Evolutionary conservation across 2,888 invertebrate species (phyloP).

Genomic region (Augochlorella aurata): DNA sequence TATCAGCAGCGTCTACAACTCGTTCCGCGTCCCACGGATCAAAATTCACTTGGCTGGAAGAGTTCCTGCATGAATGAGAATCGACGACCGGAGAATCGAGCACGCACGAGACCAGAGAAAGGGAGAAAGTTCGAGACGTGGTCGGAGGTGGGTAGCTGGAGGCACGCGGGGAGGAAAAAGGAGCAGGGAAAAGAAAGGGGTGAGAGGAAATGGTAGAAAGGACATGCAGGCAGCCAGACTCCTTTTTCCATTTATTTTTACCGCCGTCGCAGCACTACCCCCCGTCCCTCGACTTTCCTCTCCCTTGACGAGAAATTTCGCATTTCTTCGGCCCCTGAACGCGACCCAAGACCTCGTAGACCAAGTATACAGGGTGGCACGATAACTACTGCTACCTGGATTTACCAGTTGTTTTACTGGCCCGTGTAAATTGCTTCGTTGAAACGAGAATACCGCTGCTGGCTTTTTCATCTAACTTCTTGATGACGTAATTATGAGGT

Average conservation of each 20-base stretch:
- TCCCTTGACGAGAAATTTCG: slow-evolving; percentile 72
- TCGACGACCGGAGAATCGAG: slow-evolving; percentile 63
- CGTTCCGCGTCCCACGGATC: slow-evolving; percentile 63
- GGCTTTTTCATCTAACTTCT: slow-evolving; percentile 4
- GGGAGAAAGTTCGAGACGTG: slow-evolving; percentile 24
- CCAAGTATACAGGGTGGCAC: slow-evolving; percentile 35
- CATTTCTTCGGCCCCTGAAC: slow-evolving; percentile 72
- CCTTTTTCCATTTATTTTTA: slow-evolving; percentile 75
- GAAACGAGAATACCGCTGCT: slow-evolving; percentile 29
- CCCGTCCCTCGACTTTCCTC: slow-evolving; percentile 3
- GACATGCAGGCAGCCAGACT: slow-evolving; percentile 43
- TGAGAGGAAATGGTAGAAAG: slow-evolving; percentile 29
- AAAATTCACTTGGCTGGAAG: slow-evolving; percentile 73
- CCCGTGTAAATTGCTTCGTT: slow-evolving; percentile 21
- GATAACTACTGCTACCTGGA: slow-evolving; percentile 35
- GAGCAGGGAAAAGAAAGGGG: slow-evolving; percentile 15
- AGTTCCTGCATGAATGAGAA: slow-evolving; percentile 73
- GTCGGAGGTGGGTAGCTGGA: slow-evolving; percentile 16
- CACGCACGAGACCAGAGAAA: slow-evolving; percentile 20
- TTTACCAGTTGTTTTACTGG: slow-evolving; percentile 20
- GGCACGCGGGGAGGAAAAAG: slow-evolving; percentile 23
- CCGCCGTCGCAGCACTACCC: slow-evolving; percentile 40
- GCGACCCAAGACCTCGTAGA: slow-evolving; percentile 43
- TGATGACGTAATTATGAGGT: slow-evolving; percentile 20
- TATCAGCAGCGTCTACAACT: slow-evolving; percentile 61